phyloP scores from a whole-genome alignment of 2,797 vertebrate species.

The Mus spretus region DNA sequence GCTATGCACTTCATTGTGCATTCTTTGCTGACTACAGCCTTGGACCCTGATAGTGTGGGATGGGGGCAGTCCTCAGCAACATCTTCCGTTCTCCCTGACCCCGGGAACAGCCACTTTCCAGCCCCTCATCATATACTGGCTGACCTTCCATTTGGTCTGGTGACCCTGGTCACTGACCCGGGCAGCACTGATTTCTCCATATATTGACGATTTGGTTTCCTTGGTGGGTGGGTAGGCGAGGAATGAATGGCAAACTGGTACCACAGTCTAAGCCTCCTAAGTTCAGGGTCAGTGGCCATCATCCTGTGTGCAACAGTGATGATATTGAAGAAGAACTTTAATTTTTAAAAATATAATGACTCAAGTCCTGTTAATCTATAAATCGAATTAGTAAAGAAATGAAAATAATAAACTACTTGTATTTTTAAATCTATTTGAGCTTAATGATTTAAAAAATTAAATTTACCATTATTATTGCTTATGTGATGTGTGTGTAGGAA shows the following conservation, averaged over 20 bases:
- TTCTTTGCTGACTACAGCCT: constrained; percentile 93
- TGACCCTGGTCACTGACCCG: constrained; percentile 79
- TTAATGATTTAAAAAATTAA: constrained; percentile 57
- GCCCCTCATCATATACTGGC: constrained; percentile 95
- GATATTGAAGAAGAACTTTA: background rate
- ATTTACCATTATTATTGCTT: background rate
- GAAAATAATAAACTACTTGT: constrained; percentile 16
- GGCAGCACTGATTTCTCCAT: constrained; percentile 39
- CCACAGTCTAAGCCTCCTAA: background rate
- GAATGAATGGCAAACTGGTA: background rate
- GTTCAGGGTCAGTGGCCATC: constrained; percentile 46
- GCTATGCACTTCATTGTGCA: constrained; percentile 95
- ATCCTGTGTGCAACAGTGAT: background rate
- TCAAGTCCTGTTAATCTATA: constrained; percentile 15
- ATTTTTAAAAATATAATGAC: constrained; percentile 33
- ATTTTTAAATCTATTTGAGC: constrained; percentile 29
- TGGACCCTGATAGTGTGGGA: constrained; percentile 91
- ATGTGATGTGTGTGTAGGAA: background rate
- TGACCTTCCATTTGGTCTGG: constrained; percentile 94
- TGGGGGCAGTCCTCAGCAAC: constrained; percentile 89
- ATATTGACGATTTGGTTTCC: constrained; percentile 77
- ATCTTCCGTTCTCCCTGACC: constrained; percentile 93
- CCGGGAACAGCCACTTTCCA: constrained; percentile 93
- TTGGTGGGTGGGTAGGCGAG: background rate
- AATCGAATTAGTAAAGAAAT: constrained; percentile 12